A percentile compares a stretch with the other conserved stretches of the same genome.
Conservation (phyloP, 2,888 invertebrate species). For the Chalcis sispes region DNA sequence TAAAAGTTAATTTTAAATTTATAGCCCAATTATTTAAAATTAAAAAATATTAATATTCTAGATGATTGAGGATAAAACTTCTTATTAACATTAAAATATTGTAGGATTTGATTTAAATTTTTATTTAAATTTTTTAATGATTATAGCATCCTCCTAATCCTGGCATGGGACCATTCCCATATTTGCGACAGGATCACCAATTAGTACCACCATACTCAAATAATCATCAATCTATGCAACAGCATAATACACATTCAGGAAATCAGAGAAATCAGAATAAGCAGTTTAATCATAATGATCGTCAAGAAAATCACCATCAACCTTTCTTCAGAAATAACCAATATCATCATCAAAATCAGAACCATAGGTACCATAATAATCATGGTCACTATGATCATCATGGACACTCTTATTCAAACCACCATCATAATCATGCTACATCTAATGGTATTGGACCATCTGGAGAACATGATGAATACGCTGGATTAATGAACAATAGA, state of each 20-base stretch:
- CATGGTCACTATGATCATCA: conserved; percentile 61
- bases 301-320: conserved; percentile 69
- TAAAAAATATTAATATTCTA: too few species aligned
- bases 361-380: conserved; percentile 62
- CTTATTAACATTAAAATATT: background rate
- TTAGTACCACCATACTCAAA: conserved; percentile 68
- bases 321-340: conserved; percentile 74
- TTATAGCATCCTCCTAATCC: conserved; percentile 73
- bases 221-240: conserved; percentile 67
- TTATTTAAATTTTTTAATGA: conserved; percentile 42
- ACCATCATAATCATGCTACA: conserved; percentile 67
- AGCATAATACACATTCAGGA: conserved; percentile 68
- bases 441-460: conserved; percentile 69
- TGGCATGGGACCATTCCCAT: conserved; percentile 72
- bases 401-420: conserved; percentile 58
- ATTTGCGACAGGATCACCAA: conserved; percentile 73
- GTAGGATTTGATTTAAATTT: background rate
- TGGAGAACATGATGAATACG: conserved; percentile 85
- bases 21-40: too few species aligned
- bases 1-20: background rate
- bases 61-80: too few species aligned
- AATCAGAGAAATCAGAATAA: conserved; percentile 71
- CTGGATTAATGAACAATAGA: conserved; percentile 93
- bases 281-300: conserved; percentile 67
- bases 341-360: conserved; percentile 66